Base-by-base conservation (phyloP, 1,140 invertebrate genomes). In the Pogonomyrmex californicus region DNA sequence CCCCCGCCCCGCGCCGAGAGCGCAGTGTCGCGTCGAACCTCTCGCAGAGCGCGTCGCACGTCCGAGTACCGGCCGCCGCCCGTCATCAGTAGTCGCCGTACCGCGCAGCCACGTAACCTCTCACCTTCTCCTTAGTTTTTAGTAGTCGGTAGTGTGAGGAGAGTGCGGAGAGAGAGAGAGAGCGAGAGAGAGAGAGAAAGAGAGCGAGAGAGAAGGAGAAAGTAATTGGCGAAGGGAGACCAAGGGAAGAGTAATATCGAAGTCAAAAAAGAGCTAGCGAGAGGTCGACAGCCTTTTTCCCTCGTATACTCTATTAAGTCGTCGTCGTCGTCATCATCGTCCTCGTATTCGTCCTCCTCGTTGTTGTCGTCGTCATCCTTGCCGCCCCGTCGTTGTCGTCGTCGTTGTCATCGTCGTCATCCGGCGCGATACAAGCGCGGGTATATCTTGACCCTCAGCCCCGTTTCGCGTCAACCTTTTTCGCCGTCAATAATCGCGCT, bases 21-120 rank as follows among this genome's bases (percentile, higher is more conserved):
- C 95, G 96, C 96, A 97, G 97, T 97, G 96, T 97, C 96, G 96
- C 96, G 96, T 96, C 96, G 96, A 97, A 97, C 97, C 96, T 96
- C 96, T 96, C 95, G 95, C 95, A 95, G 96, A 96, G 96, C 95
- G 96, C 95, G 95, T 95, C 95, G 94, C 92, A 95, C 94, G 94
- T 94, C 93, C 95, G 96, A 96, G 93, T 95, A 95, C 95, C 96
- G 96, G 96, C 96, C 96, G 96, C 95, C 96, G 96, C 96, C 93
- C 94, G 94, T 96, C 95, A 96, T 96, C 96, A 96, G 94, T 95
- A 96, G 94, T 95, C 93, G 94, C 94, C 96, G 95, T 96, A 96
- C 92, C 94, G 93, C 96, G 96, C 95, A 96, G 93, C 95, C 94
- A 96, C 95, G 95, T 95, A 95, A 95, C 95, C 92, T 96, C 95